A percentile compares a stretch with the other conserved stretches of the same genome.
phyloP scores from a whole-genome alignment of 2,797 vertebrate genomes.

The Poliocrania exsul region DNA sequence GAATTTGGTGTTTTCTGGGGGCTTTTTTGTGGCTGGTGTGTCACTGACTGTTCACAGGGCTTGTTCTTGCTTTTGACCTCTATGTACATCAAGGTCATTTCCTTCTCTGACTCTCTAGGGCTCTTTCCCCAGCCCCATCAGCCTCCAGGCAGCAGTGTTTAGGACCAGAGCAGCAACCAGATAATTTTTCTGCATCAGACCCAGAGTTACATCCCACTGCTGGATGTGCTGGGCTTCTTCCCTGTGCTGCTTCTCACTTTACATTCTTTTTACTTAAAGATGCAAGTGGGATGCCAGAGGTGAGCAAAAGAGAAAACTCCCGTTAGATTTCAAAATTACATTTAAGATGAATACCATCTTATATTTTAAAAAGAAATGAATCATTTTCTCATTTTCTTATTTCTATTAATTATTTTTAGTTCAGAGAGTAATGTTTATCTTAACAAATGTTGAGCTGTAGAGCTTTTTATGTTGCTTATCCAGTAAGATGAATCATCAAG shows the following conservation, averaged over 20 bases:
- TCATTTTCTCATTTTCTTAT: not conserved
- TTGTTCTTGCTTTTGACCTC: not conserved
- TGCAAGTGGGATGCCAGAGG: not conserved
- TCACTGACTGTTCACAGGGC: not conserved
- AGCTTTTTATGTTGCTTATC: not conserved
- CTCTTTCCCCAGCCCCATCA: not conserved
- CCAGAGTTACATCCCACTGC: not conserved
- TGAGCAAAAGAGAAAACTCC: not conserved
- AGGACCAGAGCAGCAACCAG: not conserved
- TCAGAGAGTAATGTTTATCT: not conserved
- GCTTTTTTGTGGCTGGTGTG: not conserved
- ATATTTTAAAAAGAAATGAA: not conserved
- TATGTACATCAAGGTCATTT: not conserved
- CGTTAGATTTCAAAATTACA: not conserved
- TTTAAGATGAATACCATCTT: not conserved
- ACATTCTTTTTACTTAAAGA: not conserved
- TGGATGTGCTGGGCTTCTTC: not conserved
- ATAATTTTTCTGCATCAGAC: not conserved
- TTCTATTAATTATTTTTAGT: not conserved
- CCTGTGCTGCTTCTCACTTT: not conserved
- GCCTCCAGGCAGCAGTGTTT: not conserved
- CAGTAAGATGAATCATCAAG: not conserved
- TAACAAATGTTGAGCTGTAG: not conserved
- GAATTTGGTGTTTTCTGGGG: not conserved
- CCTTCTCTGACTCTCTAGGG: not conserved